Evolutionary conservation across 1,140 invertebrate genomes (phyloP).

Genomic region (Camponotus pennsylvanicus): DNA sequence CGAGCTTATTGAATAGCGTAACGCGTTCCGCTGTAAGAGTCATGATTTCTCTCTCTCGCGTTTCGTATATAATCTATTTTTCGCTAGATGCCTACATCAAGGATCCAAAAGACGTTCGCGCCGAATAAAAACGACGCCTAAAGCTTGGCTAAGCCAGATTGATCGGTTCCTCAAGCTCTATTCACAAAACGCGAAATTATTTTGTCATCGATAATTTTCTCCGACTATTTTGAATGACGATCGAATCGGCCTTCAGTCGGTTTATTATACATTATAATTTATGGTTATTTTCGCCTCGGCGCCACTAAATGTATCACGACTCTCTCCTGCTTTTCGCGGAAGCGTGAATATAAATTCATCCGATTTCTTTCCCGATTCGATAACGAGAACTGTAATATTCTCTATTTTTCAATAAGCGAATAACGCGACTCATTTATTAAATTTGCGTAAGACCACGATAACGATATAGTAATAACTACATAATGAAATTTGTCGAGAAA

Average conservation of each 20-base stretch:
- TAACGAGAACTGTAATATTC: background rate
- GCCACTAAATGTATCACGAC: constrained; percentile 42
- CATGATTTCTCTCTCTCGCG: constrained; percentile 56
- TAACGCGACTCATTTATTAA: constrained; percentile 7
- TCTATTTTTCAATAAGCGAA: constrained; percentile 17
- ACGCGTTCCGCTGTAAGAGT: constrained; percentile 46
- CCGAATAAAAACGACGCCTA: constrained; percentile 5
- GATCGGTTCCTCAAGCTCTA: constrained; percentile 1
- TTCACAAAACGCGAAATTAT: constrained; percentile 5
- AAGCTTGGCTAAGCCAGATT: constrained; percentile 15
- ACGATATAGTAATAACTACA: background rate
- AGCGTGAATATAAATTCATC: constrained; percentile 27
- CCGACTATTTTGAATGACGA: background rate
- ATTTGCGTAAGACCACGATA: constrained; percentile 1
- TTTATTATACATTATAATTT: constrained; percentile 24
- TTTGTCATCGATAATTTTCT: constrained; percentile 12
- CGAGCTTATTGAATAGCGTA: constrained; percentile 48
- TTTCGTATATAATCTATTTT: background rate
- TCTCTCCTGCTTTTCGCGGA: constrained; percentile 9
- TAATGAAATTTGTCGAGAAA: constrained; percentile 1
- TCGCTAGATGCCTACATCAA: background rate
- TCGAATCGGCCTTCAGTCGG: background rate
- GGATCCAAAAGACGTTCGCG: constrained; percentile 33
- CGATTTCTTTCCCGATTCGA: constrained; percentile 37
- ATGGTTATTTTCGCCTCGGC: constrained; percentile 20